Base-by-base conservation (phyloP, 1,140 invertebrate genomes). In the Cydia pomonella region DNA sequence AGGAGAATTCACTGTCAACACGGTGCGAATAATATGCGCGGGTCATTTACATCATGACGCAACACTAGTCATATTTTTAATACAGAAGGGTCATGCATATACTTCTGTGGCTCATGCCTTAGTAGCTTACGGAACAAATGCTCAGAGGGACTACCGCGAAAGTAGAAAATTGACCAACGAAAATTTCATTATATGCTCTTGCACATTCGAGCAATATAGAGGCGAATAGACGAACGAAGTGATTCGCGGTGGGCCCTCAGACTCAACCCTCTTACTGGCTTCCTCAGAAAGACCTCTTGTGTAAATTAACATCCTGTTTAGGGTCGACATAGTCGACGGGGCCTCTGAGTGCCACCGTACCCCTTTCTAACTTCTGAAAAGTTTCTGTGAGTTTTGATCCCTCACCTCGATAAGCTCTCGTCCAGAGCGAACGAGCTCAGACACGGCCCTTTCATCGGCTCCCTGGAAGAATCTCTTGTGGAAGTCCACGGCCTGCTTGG, bases 381-480 rank as follows among this genome's bases (percentile, higher is more conserved):
- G 13, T 16, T 16, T 13, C 41, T 16, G 1, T 44, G 41, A 33
- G 38, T 41, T 9, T 95, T 94, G 13, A 3, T 23, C 64, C 59
- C 74, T 21, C 79, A 92, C 91, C 86, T 92, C 91, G 73, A 96
- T 95, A 23, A 99, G 93, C 86, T 98, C 97, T 78, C 97, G 95
- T 53, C 96, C 97, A 38, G 96, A 95, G 74, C 96, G 94, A 0
- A 97, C 94, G 23, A 98, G 94, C 79, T 98, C 96, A 29, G 97
- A 95, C 73, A 98, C 95, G 90, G 97, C 96, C 75, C 95, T 94
- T 78, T 98, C 96, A 85, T 98, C 97, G 1, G 97, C 95, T 71
- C 96, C 95, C 80, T 97, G 95, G 93, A 98, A 98, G 93, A 98
- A 98, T 59, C 94, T 95, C 90, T 97, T 96, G 76, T 97, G 96